Evolutionary conservation across 2,113 vertebrate species (phyloP), one percentile per base, ranked within the genome.

Genomic region (Talpa occidentalis): DNA sequence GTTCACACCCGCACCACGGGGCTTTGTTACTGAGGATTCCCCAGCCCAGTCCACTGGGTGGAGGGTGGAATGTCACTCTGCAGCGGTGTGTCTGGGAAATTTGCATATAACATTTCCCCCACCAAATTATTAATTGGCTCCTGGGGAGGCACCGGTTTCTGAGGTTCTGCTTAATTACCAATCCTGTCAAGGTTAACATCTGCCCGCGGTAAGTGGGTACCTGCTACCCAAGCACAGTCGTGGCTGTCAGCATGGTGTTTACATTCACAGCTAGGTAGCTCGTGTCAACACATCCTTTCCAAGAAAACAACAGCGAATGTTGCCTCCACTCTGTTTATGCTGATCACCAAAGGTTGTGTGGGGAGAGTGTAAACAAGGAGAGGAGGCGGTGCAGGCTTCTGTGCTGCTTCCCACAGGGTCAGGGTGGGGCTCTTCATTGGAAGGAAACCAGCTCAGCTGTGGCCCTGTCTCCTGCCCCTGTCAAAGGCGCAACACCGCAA

Each of bases 71-170:
- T 28, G 66, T 60, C 67, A 17, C 26, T 93, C 85, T 22, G 77
- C 40, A 17, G 66, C 2, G 70, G 64, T 90, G 67, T 74, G 70
- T 88, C 73, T 37, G 59, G 47, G 78, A 85, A 90, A 96, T 94
- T 72, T 92, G 95, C 96, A 91, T 90, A 52, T 10, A 76, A 52
- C 77, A 74, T 95, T 94, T 90, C 74, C 84, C 78, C 73, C 83
- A 88, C 64, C 94, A 89, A 95, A 93, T 77, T 97, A 96, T 96
- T 97, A 97, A 97, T 96, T 96, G 90, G 92, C 90, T 96, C 66
- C 90, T 11, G 42, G 82, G 94, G 95, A 94, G 87, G 86, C 77
- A 2, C 84, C 19, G 66, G 60, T 92, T 94, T 84, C 89, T 12
- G 37, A 92, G 90, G 91, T 87, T 94, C 90, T 80, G 74, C 80